Conservation (phyloP, 2,113 vertebrate species). For the Coturnix japonica region DNA sequence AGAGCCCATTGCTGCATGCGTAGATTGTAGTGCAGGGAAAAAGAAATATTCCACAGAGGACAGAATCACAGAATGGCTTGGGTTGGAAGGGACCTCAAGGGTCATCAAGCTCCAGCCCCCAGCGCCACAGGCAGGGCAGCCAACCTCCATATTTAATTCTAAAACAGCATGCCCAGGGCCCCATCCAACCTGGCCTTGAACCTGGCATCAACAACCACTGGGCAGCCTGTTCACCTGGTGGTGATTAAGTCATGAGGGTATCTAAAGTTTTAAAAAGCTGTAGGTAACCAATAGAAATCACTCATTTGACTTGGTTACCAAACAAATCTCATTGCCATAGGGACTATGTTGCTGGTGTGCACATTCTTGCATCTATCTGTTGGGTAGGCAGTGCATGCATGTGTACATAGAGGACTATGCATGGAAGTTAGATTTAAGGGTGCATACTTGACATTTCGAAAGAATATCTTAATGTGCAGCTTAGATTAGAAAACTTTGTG, state of each 20-base stretch:
- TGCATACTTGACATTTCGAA: neutral
- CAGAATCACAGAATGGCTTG: no score
- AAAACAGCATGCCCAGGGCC: no score
- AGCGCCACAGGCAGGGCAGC: no score
- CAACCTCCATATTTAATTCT: no score
- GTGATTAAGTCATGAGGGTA: neutral
- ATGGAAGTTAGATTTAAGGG: neutral
- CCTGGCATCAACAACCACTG: no score
- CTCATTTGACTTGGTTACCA: neutral
- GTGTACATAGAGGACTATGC: accelerated
- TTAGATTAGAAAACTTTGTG: neutral
- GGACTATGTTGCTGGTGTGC: neutral
- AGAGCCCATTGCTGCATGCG: neutral
- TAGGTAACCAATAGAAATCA: slow-evolving; percentile 5
- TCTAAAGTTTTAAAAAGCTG: slow-evolving; percentile 7
- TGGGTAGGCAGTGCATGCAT: neutral
- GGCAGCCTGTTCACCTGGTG: neutral
- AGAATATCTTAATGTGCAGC: neutral
- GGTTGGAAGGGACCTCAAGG: no score
- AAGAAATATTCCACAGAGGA: neutral
- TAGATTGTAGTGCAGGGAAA: neutral
- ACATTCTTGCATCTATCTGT: neutral
- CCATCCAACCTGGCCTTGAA: no score
- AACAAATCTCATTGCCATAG: neutral
- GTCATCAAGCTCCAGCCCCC: no score